Percentiles rank a stretch among this genome's conserved stretches.
phyloP scores from a whole-genome alignment of 2,888 invertebrate species.

The Apamea crenata region DNA sequence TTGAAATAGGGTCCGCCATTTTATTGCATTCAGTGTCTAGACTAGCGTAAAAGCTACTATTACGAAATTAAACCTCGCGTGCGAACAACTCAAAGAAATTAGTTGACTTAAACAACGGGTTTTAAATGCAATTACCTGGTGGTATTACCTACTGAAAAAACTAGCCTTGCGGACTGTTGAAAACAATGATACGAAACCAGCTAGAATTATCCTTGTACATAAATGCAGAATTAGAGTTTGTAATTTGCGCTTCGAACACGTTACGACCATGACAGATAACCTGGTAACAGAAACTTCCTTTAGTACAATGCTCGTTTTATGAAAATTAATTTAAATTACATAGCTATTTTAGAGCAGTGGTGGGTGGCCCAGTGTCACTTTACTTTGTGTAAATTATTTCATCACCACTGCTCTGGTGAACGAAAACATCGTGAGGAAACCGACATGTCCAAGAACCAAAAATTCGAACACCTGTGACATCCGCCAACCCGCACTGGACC shows the following conservation, averaged over 20 bases:
- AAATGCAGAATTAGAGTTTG: constrained; percentile 35
- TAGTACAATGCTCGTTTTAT: neutral
- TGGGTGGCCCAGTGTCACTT: no score
- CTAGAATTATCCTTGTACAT: constrained; percentile 32
- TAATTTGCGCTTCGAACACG: constrained; percentile 36
- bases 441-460: neutral
- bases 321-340: constrained; percentile 9
- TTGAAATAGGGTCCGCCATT: neutral
- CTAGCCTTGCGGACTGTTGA: constrained; percentile 27
- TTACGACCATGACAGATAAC: constrained; percentile 32
- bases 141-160: constrained; percentile 13
- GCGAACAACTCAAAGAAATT: constrained; percentile 31
- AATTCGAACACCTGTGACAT: neutral
- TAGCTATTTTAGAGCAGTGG: neutral
- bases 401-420: neutral
- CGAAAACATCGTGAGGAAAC: neutral
- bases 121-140: constrained; percentile 25
- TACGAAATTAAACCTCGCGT: constrained; percentile 28
- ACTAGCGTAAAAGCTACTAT: constrained; percentile 10
- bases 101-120: constrained; percentile 15
- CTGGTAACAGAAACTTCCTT: constrained; percentile 42
- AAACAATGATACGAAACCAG: constrained; percentile 27
- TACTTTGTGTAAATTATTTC: neutral
- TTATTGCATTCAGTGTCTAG: neutral
- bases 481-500: neutral